A percentile compares a stretch with the other conserved stretches of the same genome.
Conservation (phyloP, 2,888 invertebrate genomes). For the Carpatolechia fugitivella region DNA sequence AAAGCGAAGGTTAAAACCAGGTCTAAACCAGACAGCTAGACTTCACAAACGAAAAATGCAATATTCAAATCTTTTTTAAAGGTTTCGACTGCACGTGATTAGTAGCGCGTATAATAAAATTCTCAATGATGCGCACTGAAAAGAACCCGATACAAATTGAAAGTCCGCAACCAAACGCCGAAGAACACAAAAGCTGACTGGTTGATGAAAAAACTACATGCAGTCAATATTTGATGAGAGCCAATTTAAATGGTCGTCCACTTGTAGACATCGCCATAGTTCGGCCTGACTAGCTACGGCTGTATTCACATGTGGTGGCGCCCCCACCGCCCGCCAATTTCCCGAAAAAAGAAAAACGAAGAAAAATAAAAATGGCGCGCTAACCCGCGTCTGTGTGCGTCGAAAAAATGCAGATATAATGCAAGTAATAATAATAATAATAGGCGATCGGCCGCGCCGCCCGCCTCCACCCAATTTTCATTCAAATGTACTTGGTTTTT, state of each 20-base stretch:
- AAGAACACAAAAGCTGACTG: constrained; percentile 60
- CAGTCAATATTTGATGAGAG: constrained; percentile 79
- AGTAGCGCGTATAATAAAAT: constrained; percentile 1
- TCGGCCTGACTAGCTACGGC: constrained; percentile 49
- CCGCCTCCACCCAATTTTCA: constrained; percentile 74
- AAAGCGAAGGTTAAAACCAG: too few relatives aligned
- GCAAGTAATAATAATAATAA: constrained; percentile 79
- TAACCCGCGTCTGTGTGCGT: constrained; percentile 61
- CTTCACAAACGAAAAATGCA: too few relatives aligned
- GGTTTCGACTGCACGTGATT: neutral
- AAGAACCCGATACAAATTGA: constrained; percentile 57
- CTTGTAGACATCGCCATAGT: constrained; percentile 77
- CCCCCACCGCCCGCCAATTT: constrained; percentile 55
- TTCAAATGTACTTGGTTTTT: constrained; percentile 75
- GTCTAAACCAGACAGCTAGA: too few relatives aligned
- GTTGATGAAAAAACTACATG: constrained; percentile 77
- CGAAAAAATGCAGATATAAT: constrained; percentile 78
- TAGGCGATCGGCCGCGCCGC: constrained; percentile 68
- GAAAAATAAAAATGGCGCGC: constrained; percentile 72
- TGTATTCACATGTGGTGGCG: constrained; percentile 48
- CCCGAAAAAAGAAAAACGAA: constrained; percentile 70
- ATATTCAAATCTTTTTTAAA: too few relatives aligned
- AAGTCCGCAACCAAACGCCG: constrained; percentile 42
- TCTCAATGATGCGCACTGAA: constrained; percentile 36
- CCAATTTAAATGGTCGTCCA: constrained; percentile 78